These are phyloP conservation scores for Junonia oenone DNA, from an alignment of 2,888 invertebrate species.

Conservation along the genomic window DNA sequence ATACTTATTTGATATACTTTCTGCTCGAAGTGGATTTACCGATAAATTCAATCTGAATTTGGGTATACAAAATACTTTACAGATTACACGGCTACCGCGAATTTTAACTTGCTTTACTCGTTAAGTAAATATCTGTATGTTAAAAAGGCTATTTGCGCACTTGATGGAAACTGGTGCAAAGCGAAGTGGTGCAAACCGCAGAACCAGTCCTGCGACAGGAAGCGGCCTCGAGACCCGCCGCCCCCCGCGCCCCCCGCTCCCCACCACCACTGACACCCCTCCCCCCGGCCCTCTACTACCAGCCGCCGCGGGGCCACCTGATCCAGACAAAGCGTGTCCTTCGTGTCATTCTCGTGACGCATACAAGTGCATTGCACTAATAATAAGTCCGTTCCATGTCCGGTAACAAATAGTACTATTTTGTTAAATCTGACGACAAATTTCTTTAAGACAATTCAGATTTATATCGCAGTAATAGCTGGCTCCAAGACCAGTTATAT, in stretches of 20 bases:
- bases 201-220: conserved; percentile 75
- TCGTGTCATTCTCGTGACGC: conserved; percentile 61
- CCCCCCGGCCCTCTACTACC: conserved; percentile 33
- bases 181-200: conserved; percentile 71
- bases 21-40: background rate
- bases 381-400: conserved; percentile 65
- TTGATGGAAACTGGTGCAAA: conserved; percentile 70
- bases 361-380: conserved; percentile 75
- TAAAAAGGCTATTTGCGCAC: conserved; percentile 59
- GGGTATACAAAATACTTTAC: background rate
- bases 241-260: conserved; percentile 31
- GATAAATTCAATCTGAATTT: background rate
- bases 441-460: background rate
- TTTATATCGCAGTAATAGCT: background rate
- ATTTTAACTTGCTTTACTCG: conserved; percentile 36
- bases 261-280: conserved; percentile 20
- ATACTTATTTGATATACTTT: background rate
- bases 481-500: background rate
- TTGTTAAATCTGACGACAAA: conserved; percentile 1
- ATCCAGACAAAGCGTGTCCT: conserved; percentile 77
- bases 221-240: conserved; percentile 60
- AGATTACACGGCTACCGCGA: background rate
- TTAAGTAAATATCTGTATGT: conserved; percentile 46
- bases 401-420: conserved; percentile 37
- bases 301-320: conserved; percentile 55